Base-by-base conservation (phyloP, 2,888 invertebrate genomes). In the Rhodophaea formosa region DNA sequence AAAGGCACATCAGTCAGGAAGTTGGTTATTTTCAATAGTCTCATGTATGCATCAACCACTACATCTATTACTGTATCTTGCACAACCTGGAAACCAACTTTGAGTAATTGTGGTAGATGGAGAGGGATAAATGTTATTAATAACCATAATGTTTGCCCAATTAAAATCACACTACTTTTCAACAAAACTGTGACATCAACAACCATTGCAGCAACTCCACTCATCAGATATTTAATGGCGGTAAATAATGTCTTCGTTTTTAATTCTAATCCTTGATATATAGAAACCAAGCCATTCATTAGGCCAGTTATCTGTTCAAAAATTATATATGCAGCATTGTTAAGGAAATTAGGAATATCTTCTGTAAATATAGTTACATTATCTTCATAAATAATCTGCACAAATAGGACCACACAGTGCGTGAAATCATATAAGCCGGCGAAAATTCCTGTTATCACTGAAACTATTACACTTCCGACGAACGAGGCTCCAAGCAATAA, bases 1-100 rank as follows among this genome's bases (percentile, higher is more conserved):
- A 90, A 79, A 72, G 90, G 90, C 70, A 91, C 88, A 81, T 91
- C 90, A 52, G 88, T 85, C 58, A 91, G 72, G 71, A 84, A 90
- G 67, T 89, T 87, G 8, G 88, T 88, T 58, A 88, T 74, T 61
- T 74, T 80, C 58, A 90, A 74, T 60, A 91, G 74, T 43, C 69
- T 70, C 81, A 80, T 80, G 59, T 90, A 89, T 0, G 68, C 70
- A 67, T 86, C 78, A 39, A 86, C 70, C 45, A 79, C 61, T 46
- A 62, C 53, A 49, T 62, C 68, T 10, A 78, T 56, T 35, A 80
- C 44, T 32, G 69, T 46, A 52, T 78, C 75, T 23, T 66, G 71
- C 12, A 84, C 56, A 66, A 71, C 72, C 43, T 64, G 77, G 7
- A 76, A 68, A 42, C 79, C 58, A 55, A 67, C 71, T 63, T 68